Evolutionary conservation across 2,888 invertebrate genomes (phyloP), one percentile per base, ranked within the genome.

Genomic region (Pristionchus entomophagus): DNA sequence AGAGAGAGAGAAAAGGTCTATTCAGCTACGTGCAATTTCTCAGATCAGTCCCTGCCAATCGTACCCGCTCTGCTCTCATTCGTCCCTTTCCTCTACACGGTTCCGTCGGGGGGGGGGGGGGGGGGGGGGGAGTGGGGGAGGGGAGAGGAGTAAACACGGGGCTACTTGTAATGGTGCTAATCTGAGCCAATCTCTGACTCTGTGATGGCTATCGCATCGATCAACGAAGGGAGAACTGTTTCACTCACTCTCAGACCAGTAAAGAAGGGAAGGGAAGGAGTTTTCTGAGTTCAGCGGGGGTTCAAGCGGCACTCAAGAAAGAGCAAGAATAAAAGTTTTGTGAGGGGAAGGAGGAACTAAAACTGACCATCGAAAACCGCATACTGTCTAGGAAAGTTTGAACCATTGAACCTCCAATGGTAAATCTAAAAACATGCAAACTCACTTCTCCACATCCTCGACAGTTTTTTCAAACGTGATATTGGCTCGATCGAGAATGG

Each of bases 381-480:
- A 1, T 17, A 45, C 41, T 73, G 73, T 73, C 73, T 73, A 73
- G 8, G 4, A 19, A 10, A 51, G 51, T 14, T 3, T 3, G 41
- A 77, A 45, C 26, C 10, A 77, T 49, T n/a, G n/a, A 6, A 45
- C 45, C 8, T 14, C 45, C 14, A 45, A 59, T 59, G 59, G 26
- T 59, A 8, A 22, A 59, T 59, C 6, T 26, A 22, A 59, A 6
- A 26, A 59, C n/a, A 59, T 6, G 8, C 22, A 8, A 26, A 87
- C 89, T 86, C 69, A 92, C 92, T 87, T 89, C 84, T 93, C 92
- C 3, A 93, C 93, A 85, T 93, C 92, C 17, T 89, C 90, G 35
- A 93, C 92, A 10, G 93, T 93, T 73, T 88, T 87, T 29, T 89
- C 85, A 86, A 89, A 89, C 12, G 89, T 80, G 53, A 93, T 88